phyloP scores from a whole-genome alignment of 2,797 vertebrate genomes.

The Morelia viridis region DNA sequence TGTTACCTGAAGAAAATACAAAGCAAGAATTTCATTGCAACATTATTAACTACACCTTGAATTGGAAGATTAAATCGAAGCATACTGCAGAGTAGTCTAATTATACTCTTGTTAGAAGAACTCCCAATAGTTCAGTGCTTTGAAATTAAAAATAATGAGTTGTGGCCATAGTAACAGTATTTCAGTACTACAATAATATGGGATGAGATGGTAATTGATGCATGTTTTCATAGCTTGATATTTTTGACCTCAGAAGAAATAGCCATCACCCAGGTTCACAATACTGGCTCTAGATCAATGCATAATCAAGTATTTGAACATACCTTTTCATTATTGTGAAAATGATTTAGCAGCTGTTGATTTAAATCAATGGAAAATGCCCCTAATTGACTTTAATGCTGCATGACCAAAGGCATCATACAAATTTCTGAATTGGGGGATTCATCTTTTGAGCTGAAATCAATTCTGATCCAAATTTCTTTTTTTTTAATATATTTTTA shows the following conservation, averaged over 20 bases:
- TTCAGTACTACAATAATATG: not conserved
- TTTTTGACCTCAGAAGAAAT: not conserved
- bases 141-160: conserved; percentile 8
- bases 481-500: not conserved
- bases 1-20: not conserved
- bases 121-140: not conserved
- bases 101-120: conserved; percentile 10
- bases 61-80: conserved; percentile 1
- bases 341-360: not conserved
- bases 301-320: not conserved
- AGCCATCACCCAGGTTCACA: not conserved
- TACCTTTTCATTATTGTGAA: not conserved
- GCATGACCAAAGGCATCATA: not conserved
- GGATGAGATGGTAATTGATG: not conserved
- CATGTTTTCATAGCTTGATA: not conserved
- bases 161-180: not conserved
- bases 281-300: not conserved
- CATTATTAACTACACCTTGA: not conserved
- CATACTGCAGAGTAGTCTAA: not conserved
- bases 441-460: not conserved
- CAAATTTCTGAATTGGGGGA: not conserved
- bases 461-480: not conserved
- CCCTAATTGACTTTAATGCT: not conserved
- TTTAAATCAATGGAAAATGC: not conserved
- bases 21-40: not conserved